Conservation (phyloP, 2,113 vertebrate genomes). For the Puffinus mauretanicus region DNA sequence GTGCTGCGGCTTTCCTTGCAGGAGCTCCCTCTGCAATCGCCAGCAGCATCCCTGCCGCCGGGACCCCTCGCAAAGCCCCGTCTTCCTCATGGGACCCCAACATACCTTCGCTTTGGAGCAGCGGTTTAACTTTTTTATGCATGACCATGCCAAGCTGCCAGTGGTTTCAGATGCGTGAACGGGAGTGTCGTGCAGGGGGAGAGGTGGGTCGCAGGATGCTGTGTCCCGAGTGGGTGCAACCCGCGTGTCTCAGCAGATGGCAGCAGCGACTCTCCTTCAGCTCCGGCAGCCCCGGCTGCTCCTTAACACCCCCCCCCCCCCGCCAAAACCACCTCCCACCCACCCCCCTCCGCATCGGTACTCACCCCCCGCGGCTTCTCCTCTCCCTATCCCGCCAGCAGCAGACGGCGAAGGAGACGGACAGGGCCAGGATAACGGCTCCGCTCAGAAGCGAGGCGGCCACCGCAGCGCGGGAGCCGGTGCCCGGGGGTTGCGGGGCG, state of each 20-base stretch:
- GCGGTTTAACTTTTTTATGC: accelerated
- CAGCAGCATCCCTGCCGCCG: accelerated
- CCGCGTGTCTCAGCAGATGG: not conserved
- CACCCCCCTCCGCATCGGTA: not conserved
- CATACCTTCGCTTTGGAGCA: not conserved
- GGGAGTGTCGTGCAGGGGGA: too few relatives aligned
- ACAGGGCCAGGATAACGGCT: conserved; percentile 79
- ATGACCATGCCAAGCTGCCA: too few relatives aligned
- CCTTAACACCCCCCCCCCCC: not conserved
- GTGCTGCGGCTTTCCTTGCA: not conserved
- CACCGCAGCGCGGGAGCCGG: conserved; percentile 75
- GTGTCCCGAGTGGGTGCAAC: not conserved
- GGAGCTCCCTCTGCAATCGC: too few relatives aligned
- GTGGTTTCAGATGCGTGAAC: not conserved
- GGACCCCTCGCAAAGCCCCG: not conserved
- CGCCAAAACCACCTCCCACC: too few relatives aligned
- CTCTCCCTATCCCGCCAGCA: conserved; percentile 75
- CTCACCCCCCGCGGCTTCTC: conserved; percentile 5
- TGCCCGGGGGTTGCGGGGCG: conserved; percentile 69
- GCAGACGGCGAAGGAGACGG: conserved; percentile 81
- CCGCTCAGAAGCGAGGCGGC: conserved; percentile 80
- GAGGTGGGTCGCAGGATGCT: not conserved
- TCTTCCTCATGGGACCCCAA: not conserved
- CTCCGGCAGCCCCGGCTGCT: not conserved
- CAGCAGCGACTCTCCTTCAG: not conserved